A percentile compares a stretch with the other conserved stretches of the same genome.
phyloP scores from a whole-genome alignment of 2,888 invertebrate species.

The Ethmia dodecea region DNA sequence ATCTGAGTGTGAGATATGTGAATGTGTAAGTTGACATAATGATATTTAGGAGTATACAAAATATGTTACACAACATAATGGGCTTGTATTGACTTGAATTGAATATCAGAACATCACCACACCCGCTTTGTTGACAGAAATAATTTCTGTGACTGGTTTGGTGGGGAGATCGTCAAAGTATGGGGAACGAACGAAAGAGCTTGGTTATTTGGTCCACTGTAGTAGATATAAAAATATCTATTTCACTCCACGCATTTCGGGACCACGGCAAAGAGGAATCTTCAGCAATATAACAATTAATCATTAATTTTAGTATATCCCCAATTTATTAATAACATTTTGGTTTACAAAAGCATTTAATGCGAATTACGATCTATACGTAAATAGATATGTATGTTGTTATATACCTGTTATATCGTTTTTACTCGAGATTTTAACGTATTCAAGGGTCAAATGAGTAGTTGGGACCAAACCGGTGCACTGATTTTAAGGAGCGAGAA shows the following conservation, averaged over 20 bases:
- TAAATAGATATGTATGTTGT: constrained; percentile 32
- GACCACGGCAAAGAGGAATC: constrained; percentile 30
- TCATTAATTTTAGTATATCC: constrained; percentile 70
- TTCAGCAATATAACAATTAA: constrained; percentile 27
- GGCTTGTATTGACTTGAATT: too few relatives aligned
- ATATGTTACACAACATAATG: too few relatives aligned
- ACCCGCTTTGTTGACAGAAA: neutral
- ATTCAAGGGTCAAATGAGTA: constrained; percentile 22
- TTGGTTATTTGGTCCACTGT: constrained; percentile 5
- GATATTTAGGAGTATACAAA: too few relatives aligned
- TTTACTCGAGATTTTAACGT: constrained; percentile 20
- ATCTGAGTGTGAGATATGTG: too few relatives aligned
- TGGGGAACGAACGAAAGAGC: neutral
- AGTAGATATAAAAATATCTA: constrained; percentile 5
- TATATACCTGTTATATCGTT: constrained; percentile 35
- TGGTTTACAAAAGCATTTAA: constrained; percentile 48
- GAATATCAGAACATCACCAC: too few relatives aligned
- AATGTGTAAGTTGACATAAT: too few relatives aligned
- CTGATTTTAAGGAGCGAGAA: constrained; percentile 43
- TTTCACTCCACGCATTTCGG: constrained; percentile 20
- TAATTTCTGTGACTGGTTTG: constrained; percentile 52
- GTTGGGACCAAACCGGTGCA: constrained; percentile 74
- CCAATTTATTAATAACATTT: constrained; percentile 46
- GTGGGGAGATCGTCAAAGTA: constrained; percentile 28
- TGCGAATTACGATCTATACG: constrained; percentile 61